These are phyloP conservation scores for Etheostoma spectabile DNA, from an alignment of 2,113 vertebrate genomes.

Conservation along the genomic window DNA sequence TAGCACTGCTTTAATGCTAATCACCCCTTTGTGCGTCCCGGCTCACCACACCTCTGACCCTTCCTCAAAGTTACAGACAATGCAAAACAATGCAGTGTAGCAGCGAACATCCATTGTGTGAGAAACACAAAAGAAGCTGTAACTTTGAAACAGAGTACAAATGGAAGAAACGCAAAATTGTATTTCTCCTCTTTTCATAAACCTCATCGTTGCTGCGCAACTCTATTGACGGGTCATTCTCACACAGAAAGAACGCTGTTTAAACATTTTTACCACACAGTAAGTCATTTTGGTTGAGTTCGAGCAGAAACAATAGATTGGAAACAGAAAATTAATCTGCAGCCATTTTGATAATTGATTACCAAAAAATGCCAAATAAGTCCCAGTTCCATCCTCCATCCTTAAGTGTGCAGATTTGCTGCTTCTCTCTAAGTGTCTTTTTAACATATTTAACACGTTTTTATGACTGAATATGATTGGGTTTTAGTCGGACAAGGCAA, in stretches of 20 bases:
- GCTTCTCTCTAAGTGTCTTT: no score
- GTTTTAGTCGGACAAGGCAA: neutral
- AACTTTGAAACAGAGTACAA: neutral
- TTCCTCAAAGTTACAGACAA: conserved; percentile 21
- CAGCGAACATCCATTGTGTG: neutral
- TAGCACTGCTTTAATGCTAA: conserved; percentile 13
- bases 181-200: conserved; percentile 19
- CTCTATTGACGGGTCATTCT: neutral
- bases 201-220: neutral
- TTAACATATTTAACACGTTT: no score
- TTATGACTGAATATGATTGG: neutral
- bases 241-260: neutral
- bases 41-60: conserved; percentile 37
- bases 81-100: conserved; percentile 30
- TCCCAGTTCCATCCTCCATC: no score
- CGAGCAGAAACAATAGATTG: neutral
- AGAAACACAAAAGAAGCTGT: neutral
- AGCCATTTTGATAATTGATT: neutral
- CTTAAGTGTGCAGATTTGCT: no score
- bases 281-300: neutral
- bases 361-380: neutral
- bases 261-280: neutral
- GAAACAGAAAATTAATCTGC: neutral
- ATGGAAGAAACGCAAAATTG: conserved; percentile 15
- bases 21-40: conserved; percentile 12